Evolutionary conservation across 2,797 vertebrate genomes (phyloP).

Genomic region (Eulemur mongoz): DNA sequence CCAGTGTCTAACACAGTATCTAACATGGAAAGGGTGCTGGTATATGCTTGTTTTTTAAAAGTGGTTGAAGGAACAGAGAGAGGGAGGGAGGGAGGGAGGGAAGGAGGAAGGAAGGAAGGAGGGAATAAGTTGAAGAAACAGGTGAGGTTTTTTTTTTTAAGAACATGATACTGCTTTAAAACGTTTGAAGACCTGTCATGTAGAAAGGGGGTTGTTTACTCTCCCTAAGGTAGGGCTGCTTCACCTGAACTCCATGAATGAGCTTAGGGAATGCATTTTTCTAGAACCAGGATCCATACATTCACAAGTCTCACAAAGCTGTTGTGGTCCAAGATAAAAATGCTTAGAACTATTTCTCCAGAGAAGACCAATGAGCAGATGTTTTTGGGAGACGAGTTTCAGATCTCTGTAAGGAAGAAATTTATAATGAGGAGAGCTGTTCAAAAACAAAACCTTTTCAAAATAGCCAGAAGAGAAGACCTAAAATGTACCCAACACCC

Average conservation of each 20-base stretch:
- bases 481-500: neutral
- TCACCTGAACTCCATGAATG: neutral
- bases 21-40: neutral
- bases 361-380: slow-evolving; percentile 17
- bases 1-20: neutral
- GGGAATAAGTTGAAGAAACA: neutral
- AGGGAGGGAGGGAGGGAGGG: neutral
- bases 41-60: neutral
- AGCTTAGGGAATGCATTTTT: neutral
- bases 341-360: slow-evolving; percentile 14
- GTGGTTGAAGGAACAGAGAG: neutral
- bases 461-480: neutral
- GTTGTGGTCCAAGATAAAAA: neutral
- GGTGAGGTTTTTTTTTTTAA: neutral
- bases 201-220: neutral
- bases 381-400: neutral
- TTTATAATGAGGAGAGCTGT: neutral
- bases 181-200: neutral
- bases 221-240: neutral
- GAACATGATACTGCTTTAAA: neutral
- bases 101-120: neutral
- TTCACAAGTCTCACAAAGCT: slow-evolving; percentile 30
- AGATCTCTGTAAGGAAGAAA: neutral
- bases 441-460: slow-evolving; percentile 54
- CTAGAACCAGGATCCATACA: neutral